Evolutionary conservation across 2,113 vertebrate genomes (phyloP), one percentile per base, ranked within the genome.

Genomic region (Amphiprion ocellaris): DNA sequence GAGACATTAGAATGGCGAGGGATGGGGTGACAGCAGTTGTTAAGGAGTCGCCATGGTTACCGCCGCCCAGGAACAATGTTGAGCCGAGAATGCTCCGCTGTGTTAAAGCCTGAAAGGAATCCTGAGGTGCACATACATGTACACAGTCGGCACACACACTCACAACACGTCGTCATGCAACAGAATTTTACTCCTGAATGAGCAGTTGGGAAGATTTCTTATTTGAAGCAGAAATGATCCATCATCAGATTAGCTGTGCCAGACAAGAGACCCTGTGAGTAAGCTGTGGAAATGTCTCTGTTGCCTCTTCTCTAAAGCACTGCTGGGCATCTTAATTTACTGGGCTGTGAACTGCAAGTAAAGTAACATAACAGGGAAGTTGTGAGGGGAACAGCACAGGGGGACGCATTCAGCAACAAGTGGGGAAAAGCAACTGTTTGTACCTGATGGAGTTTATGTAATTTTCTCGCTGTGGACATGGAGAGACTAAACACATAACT

Each of bases 31-130:
- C 84, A 83, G 82, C 74, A 82, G 85, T 91, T 92, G 92, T 92
- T 89, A 81, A 89, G 89, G 81, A 86, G 93, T 93, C 37, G 16
- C 92, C 90, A 94, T 93, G 91, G 94, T 89, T 87, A 94, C 92
- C 23, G 52, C 76, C 33, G 58, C 77, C 75, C 79, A 77, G 65
- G 78, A 91, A 91, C 87, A 90, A 87, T 85, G 84, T 77, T 78
- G 78, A 75, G 82, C 86, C 50, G 62, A 74, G 85, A 91, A 89
- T 83, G 85, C 83, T 77, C 10, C 30, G 24, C 75, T 77, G 77
- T 79, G 65, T 87, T 64, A 80, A 71, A 28, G 76, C 81, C 82
- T 69, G 77, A 90, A 82, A 62, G 81, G 68, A 84, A 72, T 78
- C 82, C 84, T 30, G 82, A 74, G 69, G 55, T 55, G 55, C 53